A percentile compares a stretch with the other conserved stretches of the same genome.
phyloP scores from a whole-genome alignment of 2,888 invertebrate species.

The Chrysodeixis includens region DNA sequence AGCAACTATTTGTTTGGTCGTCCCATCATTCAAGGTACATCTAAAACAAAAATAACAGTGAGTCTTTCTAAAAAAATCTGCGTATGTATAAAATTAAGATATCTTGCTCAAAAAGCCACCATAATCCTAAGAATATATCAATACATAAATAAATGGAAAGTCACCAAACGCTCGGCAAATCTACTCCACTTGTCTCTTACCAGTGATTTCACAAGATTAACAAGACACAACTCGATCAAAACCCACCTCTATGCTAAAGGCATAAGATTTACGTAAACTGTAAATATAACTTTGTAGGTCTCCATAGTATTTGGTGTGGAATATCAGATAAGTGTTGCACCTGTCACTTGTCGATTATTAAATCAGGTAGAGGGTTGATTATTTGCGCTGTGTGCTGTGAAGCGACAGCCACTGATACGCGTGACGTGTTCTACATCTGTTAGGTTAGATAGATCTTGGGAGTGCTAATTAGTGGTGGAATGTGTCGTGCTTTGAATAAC shows the following conservation, averaged over 20 bases:
- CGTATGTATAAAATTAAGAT: too few species aligned
- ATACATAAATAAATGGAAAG: slow-evolving; percentile 60
- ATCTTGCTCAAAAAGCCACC: slow-evolving; percentile 15
- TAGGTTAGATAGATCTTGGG: slow-evolving; percentile 17
- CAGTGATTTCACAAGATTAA: slow-evolving; percentile 67
- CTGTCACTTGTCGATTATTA: slow-evolving; percentile 69
- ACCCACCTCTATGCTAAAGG: slow-evolving; percentile 24
- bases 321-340: slow-evolving; percentile 74
- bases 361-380: slow-evolving; percentile 70
- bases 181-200: slow-evolving; percentile 73
- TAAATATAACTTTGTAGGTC: slow-evolving; percentile 54
- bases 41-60: too few species aligned
- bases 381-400: slow-evolving; percentile 70
- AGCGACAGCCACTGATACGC: slow-evolving; percentile 56
- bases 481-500: not conserved
- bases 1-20: too few species aligned
- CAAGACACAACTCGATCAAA: slow-evolving; percentile 37
- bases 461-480: slow-evolving; percentile 6
- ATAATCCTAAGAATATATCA: slow-evolving; percentile 37
- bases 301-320: slow-evolving; percentile 66
- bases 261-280: slow-evolving; percentile 45
- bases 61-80: too few species aligned
- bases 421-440: slow-evolving; percentile 21
- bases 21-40: too few species aligned
- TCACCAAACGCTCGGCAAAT: slow-evolving; percentile 70